phyloP scores from a whole-genome alignment of 2,113 vertebrate species.

The Rhabdornis inornatus region DNA sequence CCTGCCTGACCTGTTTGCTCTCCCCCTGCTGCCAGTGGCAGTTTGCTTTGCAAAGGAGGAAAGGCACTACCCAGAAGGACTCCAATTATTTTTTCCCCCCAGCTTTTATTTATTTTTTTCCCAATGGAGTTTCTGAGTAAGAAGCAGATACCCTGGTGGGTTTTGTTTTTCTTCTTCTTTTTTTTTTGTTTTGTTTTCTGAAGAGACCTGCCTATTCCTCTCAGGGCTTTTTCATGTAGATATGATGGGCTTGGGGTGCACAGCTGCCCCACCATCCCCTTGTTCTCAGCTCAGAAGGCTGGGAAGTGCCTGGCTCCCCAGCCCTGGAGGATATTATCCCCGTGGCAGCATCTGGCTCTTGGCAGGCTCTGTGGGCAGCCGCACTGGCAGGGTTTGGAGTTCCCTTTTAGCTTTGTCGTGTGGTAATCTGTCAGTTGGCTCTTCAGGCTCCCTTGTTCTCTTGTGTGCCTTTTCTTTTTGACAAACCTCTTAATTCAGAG shows the following conservation, averaged over 20 bases:
- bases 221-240: background rate
- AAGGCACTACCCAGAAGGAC: background rate
- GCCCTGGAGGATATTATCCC: background rate
- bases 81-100: accelerated
- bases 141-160: background rate
- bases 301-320: background rate
- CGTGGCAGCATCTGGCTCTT: conserved; percentile 53
- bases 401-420: conserved; percentile 39
- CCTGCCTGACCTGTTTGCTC: background rate
- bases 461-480: background rate
- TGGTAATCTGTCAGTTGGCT: conserved; percentile 45
- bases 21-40: background rate
- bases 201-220: background rate
- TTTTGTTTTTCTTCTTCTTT: too few relatives aligned
- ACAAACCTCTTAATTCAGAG: conserved; percentile 13
- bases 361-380: conserved; percentile 21
- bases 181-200: too few relatives aligned
- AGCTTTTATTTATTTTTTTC: background rate
- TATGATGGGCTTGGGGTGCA: background rate
- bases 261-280: background rate
- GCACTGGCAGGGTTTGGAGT: conserved; percentile 13
- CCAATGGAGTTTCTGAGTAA: background rate
- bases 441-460: conserved; percentile 10
- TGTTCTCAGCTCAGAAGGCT: background rate
- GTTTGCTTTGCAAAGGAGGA: background rate